phyloP scores from a whole-genome alignment of 2,888 invertebrate species.

The Chalcis sispes region DNA sequence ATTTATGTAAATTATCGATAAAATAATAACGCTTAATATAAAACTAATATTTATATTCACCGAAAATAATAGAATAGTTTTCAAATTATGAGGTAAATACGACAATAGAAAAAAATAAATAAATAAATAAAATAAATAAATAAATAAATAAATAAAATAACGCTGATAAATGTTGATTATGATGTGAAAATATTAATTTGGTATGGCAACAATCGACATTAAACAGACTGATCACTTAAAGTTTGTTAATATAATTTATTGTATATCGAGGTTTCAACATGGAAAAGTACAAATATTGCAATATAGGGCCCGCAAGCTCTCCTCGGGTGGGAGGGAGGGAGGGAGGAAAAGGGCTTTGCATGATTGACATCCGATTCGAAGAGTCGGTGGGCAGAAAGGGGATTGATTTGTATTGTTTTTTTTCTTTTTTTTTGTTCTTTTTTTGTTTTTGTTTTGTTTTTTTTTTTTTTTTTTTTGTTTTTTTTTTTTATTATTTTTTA shows the following conservation, averaged over 20 bases:
- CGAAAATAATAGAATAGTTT: too few species aligned
- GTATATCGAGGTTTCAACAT: constrained; percentile 77
- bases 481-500: constrained; percentile 44
- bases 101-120: too few species aligned
- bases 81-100: too few species aligned
- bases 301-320: constrained; percentile 76
- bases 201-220: background rate
- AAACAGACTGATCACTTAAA: constrained; percentile 65
- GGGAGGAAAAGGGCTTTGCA: constrained; percentile 65
- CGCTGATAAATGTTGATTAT: too few species aligned
- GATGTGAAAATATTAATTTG: constrained; percentile 9
- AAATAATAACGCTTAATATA: too few species aligned
- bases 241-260: constrained; percentile 77
- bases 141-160: too few species aligned
- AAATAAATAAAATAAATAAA: too few species aligned
- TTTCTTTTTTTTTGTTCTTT: constrained; percentile 46
- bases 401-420: constrained; percentile 47
- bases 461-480: constrained; percentile 48
- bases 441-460: constrained; percentile 38
- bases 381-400: constrained; percentile 57
- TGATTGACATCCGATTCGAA: constrained; percentile 55
- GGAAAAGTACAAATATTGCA: constrained; percentile 77
- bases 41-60: too few species aligned
- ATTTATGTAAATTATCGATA: too few species aligned
- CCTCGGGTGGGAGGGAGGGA: constrained; percentile 74